These are phyloP conservation scores for Butastur rufipennis DNA, from an alignment of 2,113 vertebrate genomes.

Conservation along the genomic window DNA sequence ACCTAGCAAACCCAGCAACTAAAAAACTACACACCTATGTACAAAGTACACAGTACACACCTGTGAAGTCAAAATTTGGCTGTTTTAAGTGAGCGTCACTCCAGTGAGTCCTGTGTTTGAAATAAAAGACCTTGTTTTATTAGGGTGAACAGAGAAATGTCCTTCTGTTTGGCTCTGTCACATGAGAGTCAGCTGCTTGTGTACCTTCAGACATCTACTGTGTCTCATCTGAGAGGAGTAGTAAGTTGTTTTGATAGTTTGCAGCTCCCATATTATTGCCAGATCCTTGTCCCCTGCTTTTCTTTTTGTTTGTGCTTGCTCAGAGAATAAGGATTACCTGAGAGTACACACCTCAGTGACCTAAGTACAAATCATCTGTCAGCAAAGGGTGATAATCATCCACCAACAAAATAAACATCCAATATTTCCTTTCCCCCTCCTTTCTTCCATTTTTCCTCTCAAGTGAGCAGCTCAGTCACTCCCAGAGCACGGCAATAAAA, in stretches of 20 bases:
- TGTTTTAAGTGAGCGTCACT: neutral
- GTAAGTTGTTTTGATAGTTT: neutral
- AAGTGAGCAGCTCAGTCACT: neutral
- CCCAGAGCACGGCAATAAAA: neutral
- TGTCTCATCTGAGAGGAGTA: neutral
- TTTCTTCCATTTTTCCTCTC: neutral
- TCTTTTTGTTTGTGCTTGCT: neutral
- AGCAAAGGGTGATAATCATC: neutral
- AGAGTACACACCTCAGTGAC: neutral
- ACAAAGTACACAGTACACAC: neutral
- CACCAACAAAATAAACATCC: neutral
- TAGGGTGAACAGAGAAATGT: neutral
- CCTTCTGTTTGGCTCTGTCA: neutral
- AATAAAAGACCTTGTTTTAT: neutral
- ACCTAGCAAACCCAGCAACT: neutral
- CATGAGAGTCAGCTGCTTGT: fast-evolving
- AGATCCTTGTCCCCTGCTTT: neutral
- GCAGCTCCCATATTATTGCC: neutral
- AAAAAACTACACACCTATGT: neutral
- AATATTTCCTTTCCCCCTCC: neutral
- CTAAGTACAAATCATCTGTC: neutral
- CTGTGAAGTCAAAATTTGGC: neutral
- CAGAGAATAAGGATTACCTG: neutral
- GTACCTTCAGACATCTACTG: neutral
- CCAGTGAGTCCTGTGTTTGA: neutral